Base-by-base conservation (phyloP, 2,888 invertebrate species). In the Dyspetes luteomarginatus region DNA sequence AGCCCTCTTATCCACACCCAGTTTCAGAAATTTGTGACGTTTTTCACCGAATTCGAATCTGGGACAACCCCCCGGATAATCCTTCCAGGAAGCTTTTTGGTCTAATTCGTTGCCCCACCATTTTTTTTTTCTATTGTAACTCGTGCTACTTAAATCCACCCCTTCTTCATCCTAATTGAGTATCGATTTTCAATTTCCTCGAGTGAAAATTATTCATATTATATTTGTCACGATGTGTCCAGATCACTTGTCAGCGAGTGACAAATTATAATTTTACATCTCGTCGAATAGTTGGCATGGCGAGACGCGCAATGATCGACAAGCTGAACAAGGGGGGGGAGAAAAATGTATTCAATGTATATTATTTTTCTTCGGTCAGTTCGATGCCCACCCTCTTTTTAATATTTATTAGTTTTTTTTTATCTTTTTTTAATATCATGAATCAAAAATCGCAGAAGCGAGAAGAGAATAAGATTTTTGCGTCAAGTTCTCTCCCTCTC, bases 11-110 rank as follows among this genome's bases (percentile, higher is more conserved):
- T 72, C 71, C 80, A 55, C 80, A 76, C 72, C 72, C 67, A 76
- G 55, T 80, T 80, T 72, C 60, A 36, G 67, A 72, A 65, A 80
- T 80, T 80, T 60, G 55, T 30, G 24, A 58, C 62, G 56, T 67
- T 62, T 52, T 62, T 43, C 41, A 41, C 43, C 3, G 48, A n/a
- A 48, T 48, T 24, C 30, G 52, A 62, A 72, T 24, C 43, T 36
- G 28, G 55, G 24, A 26, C 73, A 48, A 12, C 2, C 4, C 5
- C 36, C 15, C 15, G 73, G 79, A 75, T 80, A 45, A 80, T 80
- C 75, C 65, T 68, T 73, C 36, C n/a, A 9, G 48, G 30, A 64
- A 43, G 67, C 56, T 48, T 41, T 64, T 43, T 48, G 36, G 50
- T 22, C 4, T 36, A 41, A 26, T 15, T 55, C 55, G n/a, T 36